Evolutionary conservation across 2,888 invertebrate genomes (phyloP), one percentile per base, ranked within the genome.

Genomic region (Trachelus tabidus): DNA sequence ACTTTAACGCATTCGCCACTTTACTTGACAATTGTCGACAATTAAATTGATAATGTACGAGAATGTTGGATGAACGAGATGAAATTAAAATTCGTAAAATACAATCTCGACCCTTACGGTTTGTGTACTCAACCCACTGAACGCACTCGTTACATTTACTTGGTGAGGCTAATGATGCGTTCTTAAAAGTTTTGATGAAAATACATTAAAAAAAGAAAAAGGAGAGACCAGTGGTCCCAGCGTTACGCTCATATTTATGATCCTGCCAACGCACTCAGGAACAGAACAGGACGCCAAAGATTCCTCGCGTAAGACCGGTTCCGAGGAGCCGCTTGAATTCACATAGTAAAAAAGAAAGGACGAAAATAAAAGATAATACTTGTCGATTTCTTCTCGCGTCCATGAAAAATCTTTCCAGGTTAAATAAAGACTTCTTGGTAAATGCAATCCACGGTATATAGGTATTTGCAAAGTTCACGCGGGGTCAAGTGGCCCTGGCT

Each of bases 401-500:
- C 56, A 56, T 71, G 31, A 71, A 71, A 31, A 34, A 30, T 34
- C 31, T 12, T 3, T 34, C 30, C 34, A 31, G 71, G 23, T 30
- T 74, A 74, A 74, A 35, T 74, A 33, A 34, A 74, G 34, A 75
- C 79, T 76, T 79, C 77, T 77, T 35, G 77, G 33, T 56, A 56
- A 23, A 76, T 68, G 76, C 56, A 9, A 56, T 73, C 69, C 69
- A 79, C 78, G 78, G 77, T 76, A 76, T 77, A 76, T 79, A 75
- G 78, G 77, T 79, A 80, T 80, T 80, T 79, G 74, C 75, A 30
- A 77, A 78, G 82, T 83, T 83, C 83, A 83, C 73, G 37, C 37
- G 79, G 80, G 81, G 82, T 83, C 83, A 82, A 83, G 83, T 83
- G 83, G 79, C 77, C 77, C 75, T 75, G 73, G 77, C 74, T 40